Evolutionary conservation across 2,113 vertebrate genomes (phyloP), one percentile per base, ranked within the genome.

Genomic region (Gymnocephalus cernua): DNA sequence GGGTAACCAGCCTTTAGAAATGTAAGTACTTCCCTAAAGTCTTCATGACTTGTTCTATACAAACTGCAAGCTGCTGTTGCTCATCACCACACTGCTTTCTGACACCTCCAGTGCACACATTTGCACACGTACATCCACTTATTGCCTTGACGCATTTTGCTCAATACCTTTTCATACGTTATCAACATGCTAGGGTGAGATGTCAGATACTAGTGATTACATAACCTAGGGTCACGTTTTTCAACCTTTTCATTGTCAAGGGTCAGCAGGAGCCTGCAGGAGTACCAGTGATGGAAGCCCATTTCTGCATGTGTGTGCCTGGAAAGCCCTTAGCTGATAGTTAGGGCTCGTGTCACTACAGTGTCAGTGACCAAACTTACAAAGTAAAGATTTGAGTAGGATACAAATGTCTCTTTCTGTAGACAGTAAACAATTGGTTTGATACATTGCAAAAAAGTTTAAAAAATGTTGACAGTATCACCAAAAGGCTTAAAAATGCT

Each of bases 181-280:
- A 21, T 51, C 38, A 32, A 19, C 23, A 23, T 25, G 25, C 2
- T 25, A n/a, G 0, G 29, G 29, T 72, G 41, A 51, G 14, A 35
- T 51, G 44, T 62, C 29, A 63, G 15, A 72, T 12, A 73, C 4
- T 41, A n/a, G 32, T 25, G 32, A 35, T 35, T 35, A 35, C 32
- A 35, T 35, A 35, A 82, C 63, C 19, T n/a, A 23, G 11, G 38
- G 45, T 48, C 62, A 62, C 38, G 53, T 66, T 77, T 47, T 65
- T 61, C 29, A 32, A n/a, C n/a, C n/a, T n/a, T n/a, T n/a, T n/a
- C n/a, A n/a, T 32, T 51, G 48, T 41, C 51, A 59, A 35, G 64
- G 29, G 61, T 57, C n/a, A 38, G 38, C 13, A 38, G 27, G 6
- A 44, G 29, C n/a, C 56, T 53, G 38, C 11, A 69, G 74, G 16